phyloP scores from a whole-genome alignment of 2,888 invertebrate genomes.

The Drosophila seclusa region DNA sequence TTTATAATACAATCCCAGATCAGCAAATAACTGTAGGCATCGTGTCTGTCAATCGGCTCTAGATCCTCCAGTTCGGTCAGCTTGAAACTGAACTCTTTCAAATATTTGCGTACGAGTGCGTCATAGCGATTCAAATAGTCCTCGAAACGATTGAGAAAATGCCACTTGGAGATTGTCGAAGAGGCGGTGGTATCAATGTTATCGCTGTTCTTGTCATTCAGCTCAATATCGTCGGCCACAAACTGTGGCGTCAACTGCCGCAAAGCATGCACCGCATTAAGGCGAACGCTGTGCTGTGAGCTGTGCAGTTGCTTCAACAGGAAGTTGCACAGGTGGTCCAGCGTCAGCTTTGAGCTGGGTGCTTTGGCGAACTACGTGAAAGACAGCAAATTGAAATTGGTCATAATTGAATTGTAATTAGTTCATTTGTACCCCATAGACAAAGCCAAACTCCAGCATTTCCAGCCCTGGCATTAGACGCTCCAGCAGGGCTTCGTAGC shows the following conservation, averaged over 20 bases:
- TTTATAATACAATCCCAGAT: conserved; percentile 89
- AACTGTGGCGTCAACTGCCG: conserved; percentile 76
- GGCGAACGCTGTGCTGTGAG: conserved; percentile 69
- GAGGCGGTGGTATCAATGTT: conserved; percentile 52
- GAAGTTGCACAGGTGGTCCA: conserved; percentile 81
- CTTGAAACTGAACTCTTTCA: conserved; percentile 84
- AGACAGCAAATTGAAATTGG: background rate
- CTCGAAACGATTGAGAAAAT: conserved; percentile 82
- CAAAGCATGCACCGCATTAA: conserved; percentile 74
- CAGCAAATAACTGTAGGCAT: conserved; percentile 89
- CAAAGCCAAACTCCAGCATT: conserved; percentile 75
- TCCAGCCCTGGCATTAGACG: conserved; percentile 71
- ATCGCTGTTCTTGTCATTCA: conserved; percentile 76
- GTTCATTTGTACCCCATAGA: conserved; percentile 70
- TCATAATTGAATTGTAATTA: background rate
- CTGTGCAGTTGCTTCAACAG: conserved; percentile 79
- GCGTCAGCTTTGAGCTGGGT: conserved; percentile 66
- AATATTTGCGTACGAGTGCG: conserved; percentile 74
- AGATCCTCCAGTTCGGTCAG: conserved; percentile 81
- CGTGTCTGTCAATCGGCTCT: conserved; percentile 69
- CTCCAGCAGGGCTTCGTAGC: conserved; percentile 69
- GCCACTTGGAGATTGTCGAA: conserved; percentile 72
- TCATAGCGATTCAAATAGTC: conserved; percentile 80
- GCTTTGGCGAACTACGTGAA: conserved; percentile 76
- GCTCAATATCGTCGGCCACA: conserved; percentile 80